These are phyloP conservation scores for Brachyrhaphis roseni DNA, from an alignment of 2,797 vertebrate genomes.

Conservation along the genomic window DNA sequence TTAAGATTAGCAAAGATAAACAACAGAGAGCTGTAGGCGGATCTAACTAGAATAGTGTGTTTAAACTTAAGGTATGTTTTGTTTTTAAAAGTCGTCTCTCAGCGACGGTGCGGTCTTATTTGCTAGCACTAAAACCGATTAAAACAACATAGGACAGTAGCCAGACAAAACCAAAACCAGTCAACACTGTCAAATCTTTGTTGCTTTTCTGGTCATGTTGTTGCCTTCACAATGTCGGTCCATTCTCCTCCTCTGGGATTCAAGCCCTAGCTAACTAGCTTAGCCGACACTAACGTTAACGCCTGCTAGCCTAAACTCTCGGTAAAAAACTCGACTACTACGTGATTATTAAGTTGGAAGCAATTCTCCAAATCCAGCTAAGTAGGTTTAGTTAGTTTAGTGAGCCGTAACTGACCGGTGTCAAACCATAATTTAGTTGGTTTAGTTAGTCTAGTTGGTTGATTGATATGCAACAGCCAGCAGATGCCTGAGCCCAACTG, in stretches of 20 bases:
- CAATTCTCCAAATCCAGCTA: neutral
- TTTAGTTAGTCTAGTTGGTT: conserved; percentile 67
- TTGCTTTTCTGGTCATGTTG: conserved; percentile 51
- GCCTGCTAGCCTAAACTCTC: conserved; percentile 36
- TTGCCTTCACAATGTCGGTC: conserved; percentile 35
- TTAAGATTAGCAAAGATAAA: neutral
- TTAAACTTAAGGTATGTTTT: conserved; percentile 32
- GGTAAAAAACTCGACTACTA: neutral
- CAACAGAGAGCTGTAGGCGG: neutral
- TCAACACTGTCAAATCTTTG: conserved; percentile 20
- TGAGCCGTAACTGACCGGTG: neutral
- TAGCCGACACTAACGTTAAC: conserved; percentile 54
- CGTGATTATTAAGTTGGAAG: neutral
- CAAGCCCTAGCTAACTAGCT: conserved; percentile 69
- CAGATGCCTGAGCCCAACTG: conserved; percentile 43
- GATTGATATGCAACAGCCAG: conserved; percentile 52
- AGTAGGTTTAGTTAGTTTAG: neutral
- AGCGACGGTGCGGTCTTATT: neutral
- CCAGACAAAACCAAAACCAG: neutral
- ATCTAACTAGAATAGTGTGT: conserved; percentile 17
- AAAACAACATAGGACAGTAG: neutral
- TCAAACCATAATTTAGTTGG: conserved; percentile 57
- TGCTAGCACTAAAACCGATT: conserved; percentile 17
- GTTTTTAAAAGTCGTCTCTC: conserved; percentile 14
- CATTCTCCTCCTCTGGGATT: conserved; percentile 39